Evolutionary conservation across 2,888 invertebrate genomes (phyloP).

Genomic region (Noctua fimbriata): DNA sequence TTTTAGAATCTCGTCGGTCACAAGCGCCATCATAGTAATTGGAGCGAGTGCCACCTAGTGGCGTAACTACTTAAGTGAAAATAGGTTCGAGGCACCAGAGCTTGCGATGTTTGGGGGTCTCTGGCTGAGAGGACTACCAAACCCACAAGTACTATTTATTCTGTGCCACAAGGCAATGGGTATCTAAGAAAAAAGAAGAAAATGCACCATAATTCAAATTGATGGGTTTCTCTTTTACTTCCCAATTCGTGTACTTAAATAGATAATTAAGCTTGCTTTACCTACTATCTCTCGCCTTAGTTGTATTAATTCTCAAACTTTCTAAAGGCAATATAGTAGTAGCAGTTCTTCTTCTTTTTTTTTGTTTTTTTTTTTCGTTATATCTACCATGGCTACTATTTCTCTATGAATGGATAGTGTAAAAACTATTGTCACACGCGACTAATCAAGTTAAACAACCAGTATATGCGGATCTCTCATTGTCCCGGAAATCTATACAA

Average conservation of each 20-base stretch:
- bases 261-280: background rate
- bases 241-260: background rate
- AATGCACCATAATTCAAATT: background rate
- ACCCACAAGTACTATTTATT: background rate
- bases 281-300: background rate
- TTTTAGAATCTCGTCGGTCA: background rate
- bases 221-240: background rate
- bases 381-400: no score
- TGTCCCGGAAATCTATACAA: no score
- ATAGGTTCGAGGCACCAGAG: background rate
- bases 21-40: background rate
- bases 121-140: background rate
- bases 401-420: no score
- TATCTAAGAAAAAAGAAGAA: background rate
- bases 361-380: no score
- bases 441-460: no score
- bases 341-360: no score
- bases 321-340: background rate
- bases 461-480: no score
- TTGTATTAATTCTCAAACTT: background rate
- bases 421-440: no score
- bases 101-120: background rate
- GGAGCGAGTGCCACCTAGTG: background rate
- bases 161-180: background rate
- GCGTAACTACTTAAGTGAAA: background rate